Conservation (phyloP, 2,797 vertebrate species). For the Emydoidea blandingii region DNA sequence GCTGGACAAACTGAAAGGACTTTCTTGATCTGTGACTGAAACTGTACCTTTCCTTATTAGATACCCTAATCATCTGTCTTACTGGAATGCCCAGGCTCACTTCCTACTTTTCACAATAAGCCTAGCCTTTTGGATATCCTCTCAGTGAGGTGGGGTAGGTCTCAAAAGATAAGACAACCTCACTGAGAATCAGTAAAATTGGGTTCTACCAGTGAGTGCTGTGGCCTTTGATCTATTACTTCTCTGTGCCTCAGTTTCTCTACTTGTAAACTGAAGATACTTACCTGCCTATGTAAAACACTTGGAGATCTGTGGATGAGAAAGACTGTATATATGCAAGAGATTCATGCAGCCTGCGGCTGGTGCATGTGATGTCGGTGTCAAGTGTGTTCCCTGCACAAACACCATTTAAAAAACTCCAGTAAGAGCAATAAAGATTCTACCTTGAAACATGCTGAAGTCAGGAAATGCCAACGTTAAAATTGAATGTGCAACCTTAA, state of each 20-base stretch:
- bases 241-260: not conserved
- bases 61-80: too few relatives aligned
- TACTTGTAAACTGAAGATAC: not conserved
- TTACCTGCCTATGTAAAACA: not conserved
- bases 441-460: too few relatives aligned
- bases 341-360: not conserved
- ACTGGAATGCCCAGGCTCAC: too few relatives aligned
- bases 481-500: not conserved
- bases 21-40: too few relatives aligned
- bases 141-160: too few relatives aligned
- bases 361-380: not conserved
- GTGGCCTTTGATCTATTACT: not conserved
- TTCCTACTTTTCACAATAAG: too few relatives aligned
- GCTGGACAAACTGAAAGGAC: too few relatives aligned
- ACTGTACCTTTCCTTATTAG: too few relatives aligned
- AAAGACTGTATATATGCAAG: not conserved
- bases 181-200: too few relatives aligned
- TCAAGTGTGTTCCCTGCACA: not conserved
- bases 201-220: not conserved
- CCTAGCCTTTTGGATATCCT: too few relatives aligned
- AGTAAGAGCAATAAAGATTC: too few relatives aligned
- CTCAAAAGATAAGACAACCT: too few relatives aligned
- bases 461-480: not conserved
- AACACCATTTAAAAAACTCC: not conserved
- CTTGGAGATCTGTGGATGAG: not conserved